phyloP scores from a whole-genome alignment of 2,888 invertebrate genomes.

The Lepidochitona cinerea region DNA sequence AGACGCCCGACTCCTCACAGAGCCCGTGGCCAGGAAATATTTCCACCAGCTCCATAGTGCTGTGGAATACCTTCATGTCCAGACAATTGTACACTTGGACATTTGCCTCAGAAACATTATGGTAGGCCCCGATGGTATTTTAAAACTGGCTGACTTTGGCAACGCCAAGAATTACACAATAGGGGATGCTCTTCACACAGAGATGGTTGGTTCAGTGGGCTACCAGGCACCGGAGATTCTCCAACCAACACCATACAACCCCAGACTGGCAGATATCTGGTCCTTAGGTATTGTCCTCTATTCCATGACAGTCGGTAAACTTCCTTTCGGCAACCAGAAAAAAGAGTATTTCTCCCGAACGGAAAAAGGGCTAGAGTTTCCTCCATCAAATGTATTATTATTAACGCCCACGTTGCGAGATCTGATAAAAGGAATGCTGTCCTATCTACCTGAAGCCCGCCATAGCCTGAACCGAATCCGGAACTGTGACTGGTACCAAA shows the following conservation, averaged over 20 bases:
- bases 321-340: conserved; percentile 50
- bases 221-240: conserved; percentile 57
- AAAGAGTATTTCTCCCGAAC: conserved; percentile 45
- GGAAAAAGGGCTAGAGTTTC: conserved; percentile 38
- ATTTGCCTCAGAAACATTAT: conserved; percentile 60
- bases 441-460: conserved; percentile 46
- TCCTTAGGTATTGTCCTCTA: conserved; percentile 59
- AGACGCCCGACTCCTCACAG: conserved; percentile 55
- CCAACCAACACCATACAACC: conserved; percentile 49
- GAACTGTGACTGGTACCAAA: conserved; percentile 45
- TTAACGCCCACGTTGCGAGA: conserved; percentile 45
- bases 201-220: conserved; percentile 48
- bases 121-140: conserved; percentile 47
- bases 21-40: conserved; percentile 54
- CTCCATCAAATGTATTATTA: conserved; percentile 33
- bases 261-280: conserved; percentile 55
- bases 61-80: conserved; percentile 49
- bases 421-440: conserved; percentile 51
- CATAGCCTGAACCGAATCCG: conserved; percentile 49
- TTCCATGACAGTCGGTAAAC: conserved; percentile 52
- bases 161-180: conserved; percentile 44
- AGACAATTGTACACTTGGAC: conserved; percentile 56
- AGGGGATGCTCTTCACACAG: conserved; percentile 45
- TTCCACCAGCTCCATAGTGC: conserved; percentile 54
- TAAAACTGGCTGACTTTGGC: conserved; percentile 61